Base-by-base conservation (phyloP, 2,888 invertebrate genomes). In the Lamellibrachia satsuma region DNA sequence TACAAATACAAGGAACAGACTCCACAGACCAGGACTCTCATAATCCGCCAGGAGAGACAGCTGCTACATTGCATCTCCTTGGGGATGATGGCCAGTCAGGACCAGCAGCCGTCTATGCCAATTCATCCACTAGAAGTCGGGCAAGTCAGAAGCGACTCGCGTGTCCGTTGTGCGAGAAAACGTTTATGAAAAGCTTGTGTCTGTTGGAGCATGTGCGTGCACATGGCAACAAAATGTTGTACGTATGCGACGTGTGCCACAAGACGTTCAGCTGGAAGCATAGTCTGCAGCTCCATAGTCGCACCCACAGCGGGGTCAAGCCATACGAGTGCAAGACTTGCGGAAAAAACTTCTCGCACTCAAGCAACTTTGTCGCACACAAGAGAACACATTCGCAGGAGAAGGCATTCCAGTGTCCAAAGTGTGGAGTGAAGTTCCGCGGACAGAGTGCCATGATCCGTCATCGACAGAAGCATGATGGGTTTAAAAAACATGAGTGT, bases 401-500 rank as follows among this genome's bases (percentile, higher is more conserved):
- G 75, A 75, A 75, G 22, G 22, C 75, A 75, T 75, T 75, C 75
- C 75, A 75, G 75, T 75, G 75, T 22, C n/a, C 75, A 75, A 75
- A 75, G 22, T 75, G 75, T 75, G 75, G 75, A 2, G 75, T 75
- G n/a, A 75, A 75, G 75, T 75, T 75, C 22, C 75, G 75, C 22
- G 75, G 75, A 3, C 75, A 75, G 22, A 75, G 75, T 22, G 75
- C 75, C 6, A 75, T 75, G 75, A 75, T 75, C 75, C 75, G 75
- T 22, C 75, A 75, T 75, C 75, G 75, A 22, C 75, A 75, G 75
- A 75, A 75, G 22, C 75, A 75, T n/a, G 75, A 75, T n/a, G 75
- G 75, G 22, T 6, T 75, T 75, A 75, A 75, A n/a, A 75, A 75
- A 75, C 75, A 75, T 6, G 27, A 39, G 52, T 93, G 93, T 90